These are phyloP conservation scores for Corticium candelabrum DNA, from an alignment of 37 sponge, comb jelly and placozoan species.

Conservation along the genomic window DNA sequence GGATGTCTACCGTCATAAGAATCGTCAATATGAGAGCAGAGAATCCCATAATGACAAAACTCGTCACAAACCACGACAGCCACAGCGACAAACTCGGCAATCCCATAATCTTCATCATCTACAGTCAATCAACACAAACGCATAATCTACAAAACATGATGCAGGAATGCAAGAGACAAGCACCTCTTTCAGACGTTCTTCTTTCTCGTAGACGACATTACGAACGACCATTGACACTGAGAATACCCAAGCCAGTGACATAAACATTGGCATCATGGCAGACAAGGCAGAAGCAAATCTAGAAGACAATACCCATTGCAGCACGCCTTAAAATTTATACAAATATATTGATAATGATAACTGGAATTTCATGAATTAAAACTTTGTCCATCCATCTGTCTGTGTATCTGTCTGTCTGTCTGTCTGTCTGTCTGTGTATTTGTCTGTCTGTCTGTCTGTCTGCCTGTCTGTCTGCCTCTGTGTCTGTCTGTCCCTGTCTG, in stretches of 20 bases:
- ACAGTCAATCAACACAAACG: constrained; percentile 8
- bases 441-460: too few species aligned
- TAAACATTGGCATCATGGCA: constrained; percentile 47
- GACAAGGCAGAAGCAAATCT: constrained; percentile 1
- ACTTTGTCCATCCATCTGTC: too few species aligned
- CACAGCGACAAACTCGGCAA: constrained; percentile 46
- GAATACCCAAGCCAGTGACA: constrained; percentile 82
- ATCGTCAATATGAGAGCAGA: constrained; percentile 36
- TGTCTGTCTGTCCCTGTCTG: too few species aligned
- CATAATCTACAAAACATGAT: background rate
- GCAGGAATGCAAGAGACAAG: background rate
- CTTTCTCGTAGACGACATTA: constrained; percentile 74
- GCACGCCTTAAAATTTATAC: background rate
- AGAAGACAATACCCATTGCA: background rate
- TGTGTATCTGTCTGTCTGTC: too few species aligned
- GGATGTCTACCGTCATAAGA: background rate
- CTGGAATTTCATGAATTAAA: too few species aligned
- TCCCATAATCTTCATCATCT: constrained; percentile 90
- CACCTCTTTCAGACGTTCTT: constrained; percentile 56
- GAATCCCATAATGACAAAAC: constrained; percentile 21
- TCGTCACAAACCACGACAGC: constrained; percentile 64
- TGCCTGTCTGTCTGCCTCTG: too few species aligned
- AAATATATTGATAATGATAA: too few species aligned
- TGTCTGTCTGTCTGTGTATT: too few species aligned
- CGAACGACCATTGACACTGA: constrained; percentile 69